Evolutionary conservation across 1,140 invertebrate genomes (phyloP).

Genomic region (Oedothorax gibbosus): DNA sequence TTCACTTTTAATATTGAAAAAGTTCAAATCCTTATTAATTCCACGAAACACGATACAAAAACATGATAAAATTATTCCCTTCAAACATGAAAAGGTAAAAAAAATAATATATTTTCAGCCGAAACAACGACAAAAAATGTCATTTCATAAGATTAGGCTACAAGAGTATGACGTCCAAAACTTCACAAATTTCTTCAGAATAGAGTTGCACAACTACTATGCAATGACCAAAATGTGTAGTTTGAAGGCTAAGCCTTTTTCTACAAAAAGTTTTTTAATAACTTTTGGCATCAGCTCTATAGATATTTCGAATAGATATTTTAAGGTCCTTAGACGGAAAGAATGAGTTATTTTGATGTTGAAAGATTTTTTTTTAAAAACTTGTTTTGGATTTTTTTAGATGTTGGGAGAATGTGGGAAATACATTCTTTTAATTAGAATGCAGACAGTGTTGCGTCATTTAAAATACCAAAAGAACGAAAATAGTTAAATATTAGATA

Average conservation of each 20-base stretch:
- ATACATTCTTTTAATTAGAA: too few relatives aligned
- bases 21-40: too few relatives aligned
- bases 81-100: conserved; percentile 1
- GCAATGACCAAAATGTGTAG: not conserved
- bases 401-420: too few relatives aligned
- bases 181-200: not conserved
- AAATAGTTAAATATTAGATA: too few relatives aligned
- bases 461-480: too few relatives aligned
- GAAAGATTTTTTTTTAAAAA: too few relatives aligned
- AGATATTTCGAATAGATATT: not conserved
- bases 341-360: too few relatives aligned
- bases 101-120: conserved; percentile 24
- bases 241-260: conserved; percentile 7
- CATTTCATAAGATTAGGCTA: conserved; percentile 10
- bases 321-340: not conserved
- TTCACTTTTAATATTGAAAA: too few relatives aligned
- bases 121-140: conserved; percentile 8
- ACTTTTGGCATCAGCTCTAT: conserved; percentile 4
- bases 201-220: not conserved
- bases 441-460: too few relatives aligned
- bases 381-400: too few relatives aligned
- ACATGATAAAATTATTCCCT: too few relatives aligned
- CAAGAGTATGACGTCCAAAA: conserved; percentile 2
- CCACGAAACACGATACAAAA: too few relatives aligned
- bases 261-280: conserved; percentile 27